Conservation (phyloP, 2,888 invertebrate species). For the Ophonus ardosiacus region DNA sequence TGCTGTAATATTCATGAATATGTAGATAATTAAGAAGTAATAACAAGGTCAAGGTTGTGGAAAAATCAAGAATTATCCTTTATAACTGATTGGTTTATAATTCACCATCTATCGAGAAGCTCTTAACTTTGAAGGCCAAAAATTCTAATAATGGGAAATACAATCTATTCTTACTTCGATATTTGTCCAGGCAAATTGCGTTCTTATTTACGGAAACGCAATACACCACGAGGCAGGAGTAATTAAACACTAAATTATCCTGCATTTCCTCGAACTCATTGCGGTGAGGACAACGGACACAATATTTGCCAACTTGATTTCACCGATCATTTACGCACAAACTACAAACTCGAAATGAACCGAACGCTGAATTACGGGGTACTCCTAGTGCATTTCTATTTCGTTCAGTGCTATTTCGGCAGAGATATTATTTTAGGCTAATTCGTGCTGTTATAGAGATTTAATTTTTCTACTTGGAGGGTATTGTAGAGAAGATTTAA, state of each 20-base stretch:
- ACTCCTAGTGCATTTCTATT: background rate
- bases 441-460: too few species aligned
- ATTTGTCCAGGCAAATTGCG: slow-evolving; percentile 33
- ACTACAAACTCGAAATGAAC: background rate
- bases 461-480: too few species aligned
- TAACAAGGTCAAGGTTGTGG: background rate
- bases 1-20: background rate
- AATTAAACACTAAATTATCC: slow-evolving; percentile 47
- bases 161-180: background rate
- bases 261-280: background rate
- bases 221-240: slow-evolving; percentile 8
- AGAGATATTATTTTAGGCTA: too few species aligned
- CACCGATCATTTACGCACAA: slow-evolving; percentile 20
- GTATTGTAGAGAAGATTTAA: too few species aligned
- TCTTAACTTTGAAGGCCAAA: background rate
- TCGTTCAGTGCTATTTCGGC: background rate
- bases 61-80: background rate
- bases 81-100: background rate
- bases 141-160: background rate
- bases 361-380: background rate
- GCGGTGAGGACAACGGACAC: background rate
- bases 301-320: slow-evolving; percentile 56
- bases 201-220: slow-evolving; percentile 41
- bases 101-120: background rate
- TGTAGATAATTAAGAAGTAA: background rate